Evolutionary conservation across 2,888 invertebrate genomes (phyloP).

Genomic region (Amphipyra berbera): DNA sequence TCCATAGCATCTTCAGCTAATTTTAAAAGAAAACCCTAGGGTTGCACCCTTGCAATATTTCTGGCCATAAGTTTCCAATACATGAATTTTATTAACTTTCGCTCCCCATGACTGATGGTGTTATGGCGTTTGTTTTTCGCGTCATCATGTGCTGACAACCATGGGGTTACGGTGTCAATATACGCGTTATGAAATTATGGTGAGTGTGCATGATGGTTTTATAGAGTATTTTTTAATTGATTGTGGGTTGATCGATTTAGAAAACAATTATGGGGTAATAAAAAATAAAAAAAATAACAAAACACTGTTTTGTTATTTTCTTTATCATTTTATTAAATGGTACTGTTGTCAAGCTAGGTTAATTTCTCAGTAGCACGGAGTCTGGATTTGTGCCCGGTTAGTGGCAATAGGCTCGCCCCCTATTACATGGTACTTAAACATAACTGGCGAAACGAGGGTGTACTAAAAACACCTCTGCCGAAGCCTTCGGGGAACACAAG

Average conservation of each 20-base stretch:
- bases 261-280: neutral
- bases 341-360: no score
- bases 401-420: no score
- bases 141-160: slow-evolving; percentile 81
- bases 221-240: slow-evolving; percentile 10
- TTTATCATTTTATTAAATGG: neutral
- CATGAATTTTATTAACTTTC: slow-evolving; percentile 90
- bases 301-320: neutral
- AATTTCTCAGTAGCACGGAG: no score
- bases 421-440: no score
- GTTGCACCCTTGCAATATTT: slow-evolving; percentile 85
- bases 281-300: no score
- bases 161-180: slow-evolving; percentile 70
- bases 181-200: slow-evolving; percentile 50
- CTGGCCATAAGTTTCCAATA: slow-evolving; percentile 89
- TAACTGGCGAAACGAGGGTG: no score
- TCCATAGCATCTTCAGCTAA: slow-evolving; percentile 64
- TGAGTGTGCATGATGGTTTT: slow-evolving; percentile 14
- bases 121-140: slow-evolving; percentile 88
- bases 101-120: slow-evolving; percentile 74
- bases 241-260: slow-evolving; percentile 8
- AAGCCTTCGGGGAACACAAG: no score
- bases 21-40: slow-evolving; percentile 75
- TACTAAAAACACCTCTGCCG: no score
- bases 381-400: no score